Conservation (phyloP, 2,888 invertebrate genomes). For the Rambutsinella grinnellia region DNA sequence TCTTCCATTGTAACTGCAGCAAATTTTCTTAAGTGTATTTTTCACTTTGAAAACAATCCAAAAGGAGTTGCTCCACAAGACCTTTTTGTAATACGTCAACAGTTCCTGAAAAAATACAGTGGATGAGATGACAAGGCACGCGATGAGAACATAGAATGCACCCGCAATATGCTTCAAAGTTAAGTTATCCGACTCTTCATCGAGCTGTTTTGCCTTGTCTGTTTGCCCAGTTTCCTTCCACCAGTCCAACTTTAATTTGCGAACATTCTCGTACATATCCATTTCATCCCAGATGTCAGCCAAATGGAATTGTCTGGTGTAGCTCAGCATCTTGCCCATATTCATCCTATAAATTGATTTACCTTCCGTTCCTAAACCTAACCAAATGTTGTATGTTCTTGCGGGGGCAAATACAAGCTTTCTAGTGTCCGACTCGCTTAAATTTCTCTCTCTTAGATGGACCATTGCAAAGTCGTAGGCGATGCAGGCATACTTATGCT, state of each 20-base stretch:
- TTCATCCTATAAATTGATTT: conserved; percentile 54
- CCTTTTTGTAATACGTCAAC: background rate
- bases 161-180: conserved; percentile 58
- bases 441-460: conserved; percentile 47
- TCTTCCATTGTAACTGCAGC: no score
- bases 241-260: conserved; percentile 52
- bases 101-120: conserved; percentile 19
- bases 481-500: conserved; percentile 49
- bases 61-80: background rate
- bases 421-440: conserved; percentile 40
- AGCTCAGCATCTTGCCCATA: conserved; percentile 46
- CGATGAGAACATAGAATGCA: conserved; percentile 36
- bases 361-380: conserved; percentile 43
- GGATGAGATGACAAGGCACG: conserved; percentile 12
- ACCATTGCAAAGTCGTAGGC: conserved; percentile 49
- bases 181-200: conserved; percentile 34
- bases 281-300: conserved; percentile 47
- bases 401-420: conserved; percentile 52
- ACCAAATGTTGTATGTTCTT: conserved; percentile 51
- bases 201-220: conserved; percentile 33
- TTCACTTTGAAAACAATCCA: background rate
- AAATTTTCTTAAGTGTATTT: background rate
- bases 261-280: conserved; percentile 56
- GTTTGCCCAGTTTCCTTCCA: conserved; percentile 51
- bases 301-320: conserved; percentile 47